Percentiles rank a stretch among this genome's conserved stretches.
Conservation (phyloP, 2,888 invertebrate species). For the Temnothorax ravouxi region DNA sequence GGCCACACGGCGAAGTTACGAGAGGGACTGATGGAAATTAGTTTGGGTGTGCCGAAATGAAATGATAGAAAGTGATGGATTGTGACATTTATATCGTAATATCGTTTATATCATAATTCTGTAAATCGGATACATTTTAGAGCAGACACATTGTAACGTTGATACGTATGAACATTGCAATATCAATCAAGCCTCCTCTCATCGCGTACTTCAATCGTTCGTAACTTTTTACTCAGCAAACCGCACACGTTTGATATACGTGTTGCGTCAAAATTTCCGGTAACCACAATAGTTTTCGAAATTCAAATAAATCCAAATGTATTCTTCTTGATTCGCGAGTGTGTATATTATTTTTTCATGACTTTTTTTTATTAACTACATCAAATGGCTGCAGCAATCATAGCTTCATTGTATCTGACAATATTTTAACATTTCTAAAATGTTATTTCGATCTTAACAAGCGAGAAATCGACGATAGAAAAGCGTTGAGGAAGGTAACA, state of each 20-base stretch:
- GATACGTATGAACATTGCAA: slow-evolving; percentile 5
- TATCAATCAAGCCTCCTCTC: slow-evolving; percentile 13
- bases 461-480: neutral
- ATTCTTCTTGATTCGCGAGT: neutral
- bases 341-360: neutral
- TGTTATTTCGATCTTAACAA: neutral
- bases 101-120: slow-evolving; percentile 19
- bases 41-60: slow-evolving; percentile 1
- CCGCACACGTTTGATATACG: slow-evolving; percentile 14
- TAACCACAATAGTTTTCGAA: neutral
- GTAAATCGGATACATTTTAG: neutral
- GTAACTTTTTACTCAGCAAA: neutral
- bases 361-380: neutral
- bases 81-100: slow-evolving; percentile 26
- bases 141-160: neutral
- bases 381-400: neutral
- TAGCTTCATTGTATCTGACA: neutral
- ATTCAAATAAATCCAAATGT: slow-evolving; percentile 17
- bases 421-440: slow-evolving; percentile 13
- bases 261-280: slow-evolving; percentile 20
- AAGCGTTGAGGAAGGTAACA: slow-evolving; percentile 8
- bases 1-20: slow-evolving; percentile 20
- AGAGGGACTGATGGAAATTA: slow-evolving; percentile 43
- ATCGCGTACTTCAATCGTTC: slow-evolving; percentile 32
- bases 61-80: neutral